Percentiles rank a stretch among this genome's conserved stretches.
These are phyloP conservation scores for Pammene aurita DNA, from an alignment of 2,888 invertebrate genomes.

Conservation along the genomic window DNA sequence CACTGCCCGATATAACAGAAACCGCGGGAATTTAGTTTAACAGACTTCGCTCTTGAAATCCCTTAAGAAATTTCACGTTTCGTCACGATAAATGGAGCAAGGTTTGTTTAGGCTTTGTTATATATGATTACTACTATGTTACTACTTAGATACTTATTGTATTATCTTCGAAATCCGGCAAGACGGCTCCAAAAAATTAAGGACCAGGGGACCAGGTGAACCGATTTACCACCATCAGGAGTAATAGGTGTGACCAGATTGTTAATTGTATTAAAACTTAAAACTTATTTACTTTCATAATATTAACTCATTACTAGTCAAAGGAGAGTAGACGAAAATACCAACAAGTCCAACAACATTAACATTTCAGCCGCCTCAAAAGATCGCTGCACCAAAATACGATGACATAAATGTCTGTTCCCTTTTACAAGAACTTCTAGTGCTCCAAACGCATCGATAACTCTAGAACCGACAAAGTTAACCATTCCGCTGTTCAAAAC, in stretches of 20 bases:
- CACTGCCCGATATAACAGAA: conserved; percentile 40
- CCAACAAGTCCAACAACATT: not conserved
- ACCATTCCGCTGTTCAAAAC: conserved; percentile 7
- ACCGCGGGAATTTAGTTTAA: conserved; percentile 22
- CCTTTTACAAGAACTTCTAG: conserved; percentile 16
- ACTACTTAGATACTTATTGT: no score
- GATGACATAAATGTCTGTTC: conserved; percentile 3
- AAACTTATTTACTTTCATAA: not conserved
- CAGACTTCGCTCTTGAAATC: conserved; percentile 17
- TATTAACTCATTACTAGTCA: not conserved
- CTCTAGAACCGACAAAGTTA: conserved; percentile 19
- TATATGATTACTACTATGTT: no score
- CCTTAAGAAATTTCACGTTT: conserved; percentile 8
- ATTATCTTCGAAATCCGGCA: no score
- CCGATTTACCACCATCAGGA: no score
- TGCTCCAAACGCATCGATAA: conserved; percentile 12
- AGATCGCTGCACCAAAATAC: not conserved
- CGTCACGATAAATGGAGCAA: not conserved
- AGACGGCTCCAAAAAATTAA: no score
- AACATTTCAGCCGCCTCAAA: not conserved
- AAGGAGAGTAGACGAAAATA: no score
- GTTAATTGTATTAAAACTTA: not conserved
- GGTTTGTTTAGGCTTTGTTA: not conserved
- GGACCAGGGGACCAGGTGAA: no score
- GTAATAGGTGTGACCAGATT: no score